phyloP scores from a whole-genome alignment of 2,113 vertebrate genomes.

The Laterallus jamaicensis region DNA sequence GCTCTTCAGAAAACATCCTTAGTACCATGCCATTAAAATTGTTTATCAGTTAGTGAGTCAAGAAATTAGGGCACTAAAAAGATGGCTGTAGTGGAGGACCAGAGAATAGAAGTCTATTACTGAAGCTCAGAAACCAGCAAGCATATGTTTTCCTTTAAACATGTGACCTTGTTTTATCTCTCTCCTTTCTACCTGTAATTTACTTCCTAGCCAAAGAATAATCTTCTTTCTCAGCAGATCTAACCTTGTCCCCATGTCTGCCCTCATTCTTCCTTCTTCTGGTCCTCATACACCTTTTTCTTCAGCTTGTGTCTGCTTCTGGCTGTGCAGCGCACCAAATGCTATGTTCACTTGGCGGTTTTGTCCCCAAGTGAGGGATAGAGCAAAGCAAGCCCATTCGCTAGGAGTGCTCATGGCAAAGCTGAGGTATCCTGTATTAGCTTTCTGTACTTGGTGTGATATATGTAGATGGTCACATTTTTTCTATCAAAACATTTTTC shows the following conservation, averaged over 20 bases:
- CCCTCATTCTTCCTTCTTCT: neutral
- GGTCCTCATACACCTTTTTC: neutral
- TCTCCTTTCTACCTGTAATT: neutral
- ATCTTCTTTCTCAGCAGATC: neutral
- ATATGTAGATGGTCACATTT: neutral
- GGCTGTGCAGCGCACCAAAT: neutral
- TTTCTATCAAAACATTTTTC: neutral
- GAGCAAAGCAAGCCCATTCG: accelerated
- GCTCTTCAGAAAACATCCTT: conserved; percentile 66
- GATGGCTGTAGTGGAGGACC: conserved; percentile 18
- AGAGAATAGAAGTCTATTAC: neutral
- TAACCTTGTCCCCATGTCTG: neutral
- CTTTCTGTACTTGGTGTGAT: neutral
- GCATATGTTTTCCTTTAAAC: neutral
- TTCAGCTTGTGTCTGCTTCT: neutral
- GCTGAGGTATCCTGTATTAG: neutral
- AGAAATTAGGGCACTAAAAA: conserved; percentile 50
- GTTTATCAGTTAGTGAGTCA: conserved; percentile 62
- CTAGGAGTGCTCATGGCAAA: neutral
- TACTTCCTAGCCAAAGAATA: neutral
- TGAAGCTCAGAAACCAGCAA: neutral
- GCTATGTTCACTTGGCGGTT: neutral
- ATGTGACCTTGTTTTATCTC: neutral
- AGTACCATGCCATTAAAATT: conserved; percentile 69
- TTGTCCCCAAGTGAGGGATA: neutral